phyloP scores from a whole-genome alignment of 1,140 invertebrate species.

The Hermatobates lingyangjiaoensis region DNA sequence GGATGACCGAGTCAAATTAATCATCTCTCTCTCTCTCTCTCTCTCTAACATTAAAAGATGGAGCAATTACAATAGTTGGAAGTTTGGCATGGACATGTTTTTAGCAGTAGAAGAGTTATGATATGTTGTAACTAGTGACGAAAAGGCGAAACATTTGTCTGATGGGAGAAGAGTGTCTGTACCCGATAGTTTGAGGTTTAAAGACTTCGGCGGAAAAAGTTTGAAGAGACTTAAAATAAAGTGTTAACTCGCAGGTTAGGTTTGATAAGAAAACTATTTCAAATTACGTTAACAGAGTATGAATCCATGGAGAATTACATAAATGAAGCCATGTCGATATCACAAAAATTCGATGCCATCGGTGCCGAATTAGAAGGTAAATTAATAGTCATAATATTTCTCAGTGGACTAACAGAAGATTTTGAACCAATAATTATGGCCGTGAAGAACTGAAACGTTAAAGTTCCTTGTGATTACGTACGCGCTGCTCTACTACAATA shows the following conservation, averaged over 20 bases:
- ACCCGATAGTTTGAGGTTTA: not conserved
- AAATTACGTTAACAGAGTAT: not conserved
- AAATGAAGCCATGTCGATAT: not conserved
- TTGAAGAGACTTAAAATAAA: not conserved
- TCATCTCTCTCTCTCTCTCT: not conserved
- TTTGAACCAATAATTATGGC: conserved; percentile 3
- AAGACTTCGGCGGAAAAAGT: not conserved
- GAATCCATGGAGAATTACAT: not conserved
- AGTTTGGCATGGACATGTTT: conserved; percentile 2
- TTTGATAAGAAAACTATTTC: not conserved
- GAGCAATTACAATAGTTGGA: not conserved
- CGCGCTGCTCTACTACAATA: conserved; percentile 1
- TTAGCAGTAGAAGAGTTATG: conserved; percentile 1
- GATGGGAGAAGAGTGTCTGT: not conserved
- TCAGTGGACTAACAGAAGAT: not conserved
- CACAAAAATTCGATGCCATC: not conserved
- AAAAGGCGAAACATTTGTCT: not conserved
- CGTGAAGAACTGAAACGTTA: not conserved
- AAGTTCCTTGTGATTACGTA: conserved; percentile 2
- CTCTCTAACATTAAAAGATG: not conserved
- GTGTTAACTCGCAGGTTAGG: not conserved
- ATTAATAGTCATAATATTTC: conserved; percentile 1
- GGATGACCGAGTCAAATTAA: too few species aligned
- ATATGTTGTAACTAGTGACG: not conserved
- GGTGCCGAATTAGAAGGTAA: not conserved